Base-by-base conservation (phyloP, 2,888 invertebrate genomes). In the Pardosa pseudoannulata region DNA sequence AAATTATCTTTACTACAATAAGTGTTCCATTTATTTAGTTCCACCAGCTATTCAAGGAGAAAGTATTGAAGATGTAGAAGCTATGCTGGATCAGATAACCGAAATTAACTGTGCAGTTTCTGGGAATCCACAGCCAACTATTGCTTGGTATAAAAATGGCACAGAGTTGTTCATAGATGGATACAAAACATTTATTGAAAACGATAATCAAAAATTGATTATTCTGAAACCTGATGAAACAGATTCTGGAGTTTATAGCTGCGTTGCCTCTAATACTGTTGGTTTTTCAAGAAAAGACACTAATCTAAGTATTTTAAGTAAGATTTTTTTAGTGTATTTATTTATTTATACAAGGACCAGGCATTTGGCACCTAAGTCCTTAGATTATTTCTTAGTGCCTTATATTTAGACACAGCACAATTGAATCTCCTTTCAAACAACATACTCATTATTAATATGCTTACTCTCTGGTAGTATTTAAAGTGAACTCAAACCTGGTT, bases 161-260 rank as follows among this genome's bases (percentile, higher is more conserved):
- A 16, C 16, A 16, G 67, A 79, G 39, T 13, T 88, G 0, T 16
- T 39, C 11, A 23, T 67, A 13, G 32, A 83, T 6, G 50, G 27
- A 11, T 39, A 28, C 28, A 71, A 67, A 23, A 39, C 41, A 31
- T 39, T 56, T 46, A n/a, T 65, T 27, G 72, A 72, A 28, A 50
- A 67, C 39, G 76, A 78, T 27, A 50, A 50, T 27, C 81, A 87
- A 64, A 78, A 78, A 19, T 29, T 92, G 85, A 89, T 90, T 28
- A 91, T 92, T 50, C 68, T 90, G 11, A 90, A 90, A 32, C 89
- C 91, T 0, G 90, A 91, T 87, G 89, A 90, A 72, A 87, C 36
- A 1, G 87, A 87, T 78, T 29, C 32, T 74, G 87, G 78, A 32
- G 36, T 23, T n/a, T 87, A 87, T 29, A 74, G 23, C 6, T 87